phyloP scores from a whole-genome alignment of 2,113 vertebrate species.

The Heloderma charlesbogerti region DNA sequence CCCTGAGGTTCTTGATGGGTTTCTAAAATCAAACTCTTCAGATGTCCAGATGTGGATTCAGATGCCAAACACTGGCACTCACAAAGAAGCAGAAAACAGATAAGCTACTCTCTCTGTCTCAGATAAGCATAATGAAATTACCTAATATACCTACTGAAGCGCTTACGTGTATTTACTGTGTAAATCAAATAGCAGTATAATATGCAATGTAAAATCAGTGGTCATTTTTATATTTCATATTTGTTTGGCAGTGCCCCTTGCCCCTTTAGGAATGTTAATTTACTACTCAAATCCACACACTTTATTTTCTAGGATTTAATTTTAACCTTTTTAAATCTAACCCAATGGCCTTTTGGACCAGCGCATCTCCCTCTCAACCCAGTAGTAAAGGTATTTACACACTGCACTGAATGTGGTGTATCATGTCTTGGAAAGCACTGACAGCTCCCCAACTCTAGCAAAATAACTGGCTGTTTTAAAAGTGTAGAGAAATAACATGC shows the following conservation, averaged over 20 bases:
- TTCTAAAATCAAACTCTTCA: background rate
- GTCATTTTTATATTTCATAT: background rate
- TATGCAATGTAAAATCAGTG: background rate
- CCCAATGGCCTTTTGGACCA: constrained; percentile 99
- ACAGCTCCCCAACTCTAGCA: constrained; percentile 71
- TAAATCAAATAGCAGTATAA: background rate
- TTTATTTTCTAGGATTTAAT: constrained; percentile 97
- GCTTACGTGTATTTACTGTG: background rate
- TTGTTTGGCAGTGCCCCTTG: background rate
- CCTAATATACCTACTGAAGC: background rate
- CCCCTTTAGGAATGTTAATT: constrained; percentile 50
- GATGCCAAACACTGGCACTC: background rate
- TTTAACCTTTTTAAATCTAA: constrained; percentile 99
- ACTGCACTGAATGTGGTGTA: constrained; percentile 80
- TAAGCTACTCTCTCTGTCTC: background rate
- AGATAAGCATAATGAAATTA: background rate
- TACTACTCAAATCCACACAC: constrained; percentile 59
- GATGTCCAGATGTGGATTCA: background rate
- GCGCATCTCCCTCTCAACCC: constrained; percentile 87
- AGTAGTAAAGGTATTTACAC: constrained; percentile 92
- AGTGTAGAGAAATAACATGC: constrained; percentile 67
- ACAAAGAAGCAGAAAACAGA: background rate
- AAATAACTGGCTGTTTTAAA: constrained; percentile 79
- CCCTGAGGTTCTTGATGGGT: background rate
- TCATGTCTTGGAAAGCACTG: constrained; percentile 77